Base-by-base conservation (phyloP, 1,140 invertebrate genomes). In the Drosophila orosa region DNA sequence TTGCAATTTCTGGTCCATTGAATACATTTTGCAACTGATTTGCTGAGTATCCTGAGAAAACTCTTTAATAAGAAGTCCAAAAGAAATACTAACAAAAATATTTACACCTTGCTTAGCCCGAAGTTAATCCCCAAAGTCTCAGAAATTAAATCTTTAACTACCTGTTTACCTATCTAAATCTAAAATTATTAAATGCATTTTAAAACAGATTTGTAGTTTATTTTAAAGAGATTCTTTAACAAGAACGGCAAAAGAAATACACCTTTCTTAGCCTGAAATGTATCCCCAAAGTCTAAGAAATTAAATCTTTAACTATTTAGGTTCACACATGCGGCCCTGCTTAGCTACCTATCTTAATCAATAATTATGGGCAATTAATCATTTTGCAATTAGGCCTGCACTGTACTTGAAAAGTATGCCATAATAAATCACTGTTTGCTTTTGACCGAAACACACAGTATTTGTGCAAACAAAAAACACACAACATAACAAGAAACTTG, bases 311-410 rank as follows among this genome's bases (percentile, higher is more conserved):
- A 55, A 55, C 9, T 39, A 56, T 17, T 39, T 13, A n/a, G 25
- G 15, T 12, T 10, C 22, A 52, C 13, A 1, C 13, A 39, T 3
- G n/a, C 15, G 12, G 6, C 9, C 9, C 22, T 56, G 35, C 24
- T 58, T 15, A 42, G 10, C 31, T 62, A 48, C 61, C 31, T 42
- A 65, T 65, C 65, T 40, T 48, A 47, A 72, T 40, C 57, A 71
- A 71, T 58, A 58, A 48, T 40, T 58, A 48, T 58, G 58, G 33
- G 27, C 42, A 39, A 58, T 68, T 68, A 39, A 66, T 68, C 58
- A 48, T 29, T 61, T 29, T n/a, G 24, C 42, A 33, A 22, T 60
- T 48, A 25, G 29, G 24, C 25, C 42, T 54, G 66, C 39, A 29
- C 22, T 31, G 52, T 12, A 55, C n/a, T 50, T 39, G 33, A 56